Base-by-base conservation (phyloP, 2,888 invertebrate genomes). In the Meteorus colon region DNA sequence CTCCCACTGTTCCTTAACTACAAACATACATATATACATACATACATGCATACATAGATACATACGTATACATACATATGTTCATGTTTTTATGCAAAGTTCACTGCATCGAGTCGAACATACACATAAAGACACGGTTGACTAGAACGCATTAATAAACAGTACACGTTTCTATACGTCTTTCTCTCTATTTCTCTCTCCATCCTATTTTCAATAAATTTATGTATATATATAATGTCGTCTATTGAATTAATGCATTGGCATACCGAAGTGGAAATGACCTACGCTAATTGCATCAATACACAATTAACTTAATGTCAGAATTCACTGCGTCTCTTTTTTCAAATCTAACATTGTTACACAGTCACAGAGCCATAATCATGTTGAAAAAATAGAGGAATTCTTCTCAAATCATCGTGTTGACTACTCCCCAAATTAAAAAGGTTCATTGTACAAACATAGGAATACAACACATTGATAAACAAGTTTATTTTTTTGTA, bases 101-200 rank as follows among this genome's bases (percentile, higher is more conserved):
- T 19, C 55, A 55, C 1, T 55, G 19, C 19, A 55, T n/a, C 55
- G 5, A 55, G n/a, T 55, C 19, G 19, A n/a, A n/a, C 48, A 48
- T 55, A 55, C 19, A 55, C 55, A 55, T 73, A 81, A 74, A 74
- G 66, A 76, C 71, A 60, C 59, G 63, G 48, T 74, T 48, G 63
- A 37, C 51, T 66, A 55, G 19, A 19, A 55, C 55, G 24, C 55
- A 19, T 55, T 55, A 55, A 55, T 55, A 55, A 55, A 55, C 19
- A 6, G 19, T 19, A 55, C 55, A 55, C 19, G 19, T 55, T 55
- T 55, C 55, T 24, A 19, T 55, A 48, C 41, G 41, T 41, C 41
- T 41, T 48, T 48, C 8, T 55, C 8, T 24, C 8, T n/a, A n/a
- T 4, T 4, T 48, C n/a, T 48, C n/a, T 48, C 48, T 16, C 10